Evolutionary conservation across 2,797 vertebrate genomes (phyloP), one percentile per base, ranked within the genome.

Genomic region (Vireo griseus): DNA sequence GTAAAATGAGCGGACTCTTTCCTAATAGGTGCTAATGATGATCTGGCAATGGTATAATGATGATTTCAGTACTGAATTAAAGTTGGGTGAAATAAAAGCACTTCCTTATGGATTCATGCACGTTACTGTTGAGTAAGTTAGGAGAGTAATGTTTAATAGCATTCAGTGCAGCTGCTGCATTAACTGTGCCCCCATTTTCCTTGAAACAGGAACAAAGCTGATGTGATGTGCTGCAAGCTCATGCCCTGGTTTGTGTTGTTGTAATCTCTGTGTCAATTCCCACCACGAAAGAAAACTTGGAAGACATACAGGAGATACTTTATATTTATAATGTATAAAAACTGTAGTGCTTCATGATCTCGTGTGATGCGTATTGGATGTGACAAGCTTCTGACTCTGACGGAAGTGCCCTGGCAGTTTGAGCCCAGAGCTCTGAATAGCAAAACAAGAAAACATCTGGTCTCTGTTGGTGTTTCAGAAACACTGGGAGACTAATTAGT

Each of bases 361-460:
- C 5, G 0, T 31, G 11, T 73, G 57, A 44, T 25, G 19, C 4
- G 1, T 76, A 17, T 66, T 8, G 57, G 78, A 90, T 58, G 37
- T 63, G 88, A 85, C 73, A 67, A 54, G 52, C 57, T 79, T 55
- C 61, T 45, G 45, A 63, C 20, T 52, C 62, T 78, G 85, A 66
- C 0, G 0, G 54, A 72, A 72, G 44, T 33, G 31, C 51, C 69
- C 51, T 88, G 75, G 44, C 81, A 89, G 50, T 58, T 76, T 71
- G 52, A 67, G 58, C 73, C 35, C 28, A n/a, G 52, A 80, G 62
- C 68, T 91, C 85, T 93, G 61, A 57, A 61, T 2, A 86, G 35
- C 29, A 88, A 90, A 94, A 55, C 50, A 95, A 95, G 63, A 91
- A 94, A 96, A 68, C 71, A 75, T 93, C 81, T 94, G 93, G 20